phyloP scores from a whole-genome alignment of 2,888 invertebrate genomes.

The Apotomis turbidana region DNA sequence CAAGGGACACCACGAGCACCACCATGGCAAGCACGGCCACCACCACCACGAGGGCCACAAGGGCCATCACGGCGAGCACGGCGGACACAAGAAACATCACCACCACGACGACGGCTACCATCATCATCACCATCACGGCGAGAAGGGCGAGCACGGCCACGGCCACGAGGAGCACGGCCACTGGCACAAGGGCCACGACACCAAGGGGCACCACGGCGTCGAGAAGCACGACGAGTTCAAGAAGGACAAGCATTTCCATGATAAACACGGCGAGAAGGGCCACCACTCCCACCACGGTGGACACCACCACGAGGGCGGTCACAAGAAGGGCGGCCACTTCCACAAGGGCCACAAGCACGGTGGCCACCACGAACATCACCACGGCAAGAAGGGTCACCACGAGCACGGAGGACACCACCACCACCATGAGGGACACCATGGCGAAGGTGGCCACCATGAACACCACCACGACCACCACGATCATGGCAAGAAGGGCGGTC shows the following conservation, averaged over 20 bases:
- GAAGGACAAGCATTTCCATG: constrained; percentile 93
- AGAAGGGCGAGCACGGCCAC: constrained; percentile 85
- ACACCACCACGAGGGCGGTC: constrained; percentile 89
- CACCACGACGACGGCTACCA: constrained; percentile 87
- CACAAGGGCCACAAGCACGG: constrained; percentile 91
- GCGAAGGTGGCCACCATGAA: constrained; percentile 89
- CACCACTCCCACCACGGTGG: constrained; percentile 91
- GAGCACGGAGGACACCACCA: constrained; percentile 91
- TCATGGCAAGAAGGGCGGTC: constrained; percentile 91
- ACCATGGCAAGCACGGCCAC: constrained; percentile 87
- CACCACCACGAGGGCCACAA: constrained; percentile 86
- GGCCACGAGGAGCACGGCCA: constrained; percentile 84
- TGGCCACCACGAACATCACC: constrained; percentile 89
- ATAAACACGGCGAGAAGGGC: constrained; percentile 91
- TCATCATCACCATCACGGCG: constrained; percentile 85
- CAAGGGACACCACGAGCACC: constrained; percentile 86
- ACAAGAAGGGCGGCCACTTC: constrained; percentile 91
- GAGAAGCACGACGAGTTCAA: constrained; percentile 93
- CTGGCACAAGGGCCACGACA: constrained; percentile 92
- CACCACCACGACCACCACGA: constrained; percentile 89
- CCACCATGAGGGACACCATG: constrained; percentile 90
- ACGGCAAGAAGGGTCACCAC: constrained; percentile 90
- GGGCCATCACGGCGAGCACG: constrained; percentile 85
- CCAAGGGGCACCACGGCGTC: constrained; percentile 92
- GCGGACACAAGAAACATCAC: constrained; percentile 86